These are phyloP conservation scores for Axis porcinus DNA, from an alignment of 2,113 vertebrate species.

Conservation along the genomic window DNA sequence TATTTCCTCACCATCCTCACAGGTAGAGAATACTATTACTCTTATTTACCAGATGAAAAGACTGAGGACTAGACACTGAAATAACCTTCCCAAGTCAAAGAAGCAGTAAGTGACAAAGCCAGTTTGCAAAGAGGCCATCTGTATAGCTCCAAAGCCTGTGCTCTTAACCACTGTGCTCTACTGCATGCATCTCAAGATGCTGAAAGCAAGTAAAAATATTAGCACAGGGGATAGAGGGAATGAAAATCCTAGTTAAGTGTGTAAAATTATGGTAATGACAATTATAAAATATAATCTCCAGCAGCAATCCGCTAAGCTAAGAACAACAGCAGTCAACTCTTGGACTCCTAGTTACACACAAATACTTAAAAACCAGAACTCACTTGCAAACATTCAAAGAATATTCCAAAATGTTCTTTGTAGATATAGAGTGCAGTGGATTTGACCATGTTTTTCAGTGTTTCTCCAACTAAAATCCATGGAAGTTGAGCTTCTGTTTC, in stretches of 20 bases:
- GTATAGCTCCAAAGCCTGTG: not conserved
- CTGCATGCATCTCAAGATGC: not conserved
- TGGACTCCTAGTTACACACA: not conserved
- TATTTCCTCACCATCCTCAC: not conserved
- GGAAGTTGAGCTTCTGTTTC: constrained; percentile 81
- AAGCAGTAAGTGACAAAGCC: not conserved
- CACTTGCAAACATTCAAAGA: constrained; percentile 92
- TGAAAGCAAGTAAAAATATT: not conserved
- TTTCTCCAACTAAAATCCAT: constrained; percentile 87
- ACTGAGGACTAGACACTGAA: not conserved
- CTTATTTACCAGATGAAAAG: not conserved
- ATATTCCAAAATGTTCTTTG: constrained; percentile 87
- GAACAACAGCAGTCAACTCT: not conserved
- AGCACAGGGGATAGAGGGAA: not conserved
- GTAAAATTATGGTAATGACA: not conserved
- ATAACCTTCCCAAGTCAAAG: not conserved
- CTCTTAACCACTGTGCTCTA: not conserved
- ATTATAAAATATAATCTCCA: not conserved
- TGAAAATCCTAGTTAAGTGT: not conserved
- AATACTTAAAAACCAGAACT: not conserved
- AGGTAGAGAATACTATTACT: not conserved
- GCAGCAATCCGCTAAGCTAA: not conserved
- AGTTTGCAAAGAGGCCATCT: not conserved
- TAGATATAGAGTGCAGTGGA: constrained; percentile 83
- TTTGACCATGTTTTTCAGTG: constrained; percentile 87